These are phyloP conservation scores for Aselliscus stoliczkanus DNA, from an alignment of 2,797 vertebrate genomes.

Conservation along the genomic window DNA sequence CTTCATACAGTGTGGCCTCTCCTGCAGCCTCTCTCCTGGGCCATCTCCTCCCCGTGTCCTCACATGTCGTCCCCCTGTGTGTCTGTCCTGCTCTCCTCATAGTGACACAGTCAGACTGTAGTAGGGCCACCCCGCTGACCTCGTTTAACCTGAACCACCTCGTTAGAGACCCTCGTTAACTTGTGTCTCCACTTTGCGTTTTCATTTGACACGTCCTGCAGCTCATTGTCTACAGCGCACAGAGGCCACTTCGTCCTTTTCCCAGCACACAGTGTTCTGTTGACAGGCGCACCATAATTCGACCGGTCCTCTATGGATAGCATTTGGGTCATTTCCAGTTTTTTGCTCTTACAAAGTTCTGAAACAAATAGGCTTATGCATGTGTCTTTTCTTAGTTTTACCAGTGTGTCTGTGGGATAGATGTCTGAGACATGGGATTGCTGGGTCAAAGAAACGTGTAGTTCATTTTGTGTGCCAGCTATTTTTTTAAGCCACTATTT, in stretches of 20 bases:
- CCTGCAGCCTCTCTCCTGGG: background rate
- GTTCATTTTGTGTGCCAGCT: background rate
- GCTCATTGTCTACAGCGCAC: background rate
- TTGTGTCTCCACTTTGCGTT: background rate
- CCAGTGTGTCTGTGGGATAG: background rate
- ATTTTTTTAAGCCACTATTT: background rate
- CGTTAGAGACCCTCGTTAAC: background rate
- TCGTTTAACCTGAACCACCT: background rate
- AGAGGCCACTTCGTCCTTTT: background rate
- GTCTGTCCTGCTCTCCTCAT: background rate
- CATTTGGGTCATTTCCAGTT: background rate
- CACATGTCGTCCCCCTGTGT: background rate
- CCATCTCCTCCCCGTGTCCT: background rate
- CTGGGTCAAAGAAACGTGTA: background rate
- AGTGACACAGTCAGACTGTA: background rate
- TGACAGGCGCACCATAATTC: background rate
- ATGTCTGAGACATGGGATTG: background rate
- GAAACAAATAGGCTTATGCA: background rate
- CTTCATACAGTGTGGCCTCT: background rate
- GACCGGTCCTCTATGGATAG: background rate
- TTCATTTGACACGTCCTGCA: background rate
- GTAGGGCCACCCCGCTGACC: background rate
- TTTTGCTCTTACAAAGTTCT: background rate
- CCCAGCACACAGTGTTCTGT: fast-evolving
- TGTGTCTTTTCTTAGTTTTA: background rate